Percentiles rank a stretch among this genome's conserved stretches.
Conservation (phyloP, 2,797 vertebrate species). For the Parauchenoglanis ngamensis region DNA sequence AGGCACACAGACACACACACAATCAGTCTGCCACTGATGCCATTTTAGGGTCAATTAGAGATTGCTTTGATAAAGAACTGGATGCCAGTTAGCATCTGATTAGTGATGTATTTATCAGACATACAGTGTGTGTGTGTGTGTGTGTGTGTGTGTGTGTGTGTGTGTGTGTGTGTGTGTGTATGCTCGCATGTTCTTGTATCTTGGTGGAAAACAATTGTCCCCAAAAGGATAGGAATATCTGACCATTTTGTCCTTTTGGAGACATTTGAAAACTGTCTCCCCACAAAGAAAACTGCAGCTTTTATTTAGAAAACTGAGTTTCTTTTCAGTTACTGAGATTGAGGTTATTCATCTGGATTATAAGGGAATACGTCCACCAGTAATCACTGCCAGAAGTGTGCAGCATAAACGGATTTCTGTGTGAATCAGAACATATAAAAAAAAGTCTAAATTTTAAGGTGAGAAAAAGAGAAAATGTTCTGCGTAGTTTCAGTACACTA, state of each 20-base stretch:
- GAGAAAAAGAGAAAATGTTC: not conserved
- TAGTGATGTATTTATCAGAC: not conserved
- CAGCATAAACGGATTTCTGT: not conserved
- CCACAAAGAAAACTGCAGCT: not conserved
- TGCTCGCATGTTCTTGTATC: not conserved
- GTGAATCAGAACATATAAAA: too few species aligned
- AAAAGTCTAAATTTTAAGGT: not conserved
- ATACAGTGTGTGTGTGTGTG: not conserved
- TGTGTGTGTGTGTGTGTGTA: not conserved
- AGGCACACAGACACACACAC: not conserved
- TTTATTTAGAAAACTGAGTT: not conserved
- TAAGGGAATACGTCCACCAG: not conserved
- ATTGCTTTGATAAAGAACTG: not conserved
- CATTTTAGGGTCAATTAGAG: not conserved
- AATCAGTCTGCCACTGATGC: not conserved
- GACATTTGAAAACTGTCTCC: not conserved
- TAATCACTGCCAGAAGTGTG: not conserved
- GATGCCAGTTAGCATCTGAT: not conserved
- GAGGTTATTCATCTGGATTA: not conserved
- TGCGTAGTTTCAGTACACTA: not conserved
- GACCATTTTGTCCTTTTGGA: not conserved
- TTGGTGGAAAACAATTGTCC: not conserved
- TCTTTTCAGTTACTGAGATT: not conserved
- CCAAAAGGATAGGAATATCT: not conserved
- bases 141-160: slow-evolving; percentile 2